Evolutionary conservation across 1,140 invertebrate genomes (phyloP).

Genomic region (Panagrolaimus sp.): DNA sequence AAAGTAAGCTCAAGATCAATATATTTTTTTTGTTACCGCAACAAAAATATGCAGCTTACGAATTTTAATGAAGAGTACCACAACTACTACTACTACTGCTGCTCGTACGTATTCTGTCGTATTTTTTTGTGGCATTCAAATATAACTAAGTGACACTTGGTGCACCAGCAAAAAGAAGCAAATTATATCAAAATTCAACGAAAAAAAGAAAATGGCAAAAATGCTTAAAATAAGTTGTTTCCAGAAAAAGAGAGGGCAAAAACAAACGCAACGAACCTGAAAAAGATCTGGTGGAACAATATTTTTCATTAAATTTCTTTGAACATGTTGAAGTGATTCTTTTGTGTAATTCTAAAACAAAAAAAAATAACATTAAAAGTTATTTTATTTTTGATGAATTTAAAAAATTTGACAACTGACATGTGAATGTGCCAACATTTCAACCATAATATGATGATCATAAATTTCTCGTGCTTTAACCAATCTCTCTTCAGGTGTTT

Average conservation of each 20-base stretch:
- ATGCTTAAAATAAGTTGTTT: no score
- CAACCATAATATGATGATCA: conserved; percentile 99
- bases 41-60: no score
- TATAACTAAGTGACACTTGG: no score
- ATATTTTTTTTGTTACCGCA: no score
- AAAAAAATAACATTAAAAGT: conserved; percentile 11
- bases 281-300: conserved; percentile 92
- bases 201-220: no score
- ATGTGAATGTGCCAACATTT: conserved; percentile 93
- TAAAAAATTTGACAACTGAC: conserved; percentile 60
- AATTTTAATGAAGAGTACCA: no score
- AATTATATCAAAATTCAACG: no score
- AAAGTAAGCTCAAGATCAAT: no score
- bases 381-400: conserved; percentile 2
- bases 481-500: conserved; percentile 88
- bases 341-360: conserved; percentile 83
- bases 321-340: conserved; percentile 89
- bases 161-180: no score
- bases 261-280: conserved; percentile 70
- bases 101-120: no score
- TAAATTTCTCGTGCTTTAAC: conserved; percentile 92
- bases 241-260: background rate
- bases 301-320: conserved; percentile 92
- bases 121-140: no score
- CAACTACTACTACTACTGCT: no score